phyloP scores from a whole-genome alignment of 2,797 vertebrate genomes.

The Liparis tanakae region DNA sequence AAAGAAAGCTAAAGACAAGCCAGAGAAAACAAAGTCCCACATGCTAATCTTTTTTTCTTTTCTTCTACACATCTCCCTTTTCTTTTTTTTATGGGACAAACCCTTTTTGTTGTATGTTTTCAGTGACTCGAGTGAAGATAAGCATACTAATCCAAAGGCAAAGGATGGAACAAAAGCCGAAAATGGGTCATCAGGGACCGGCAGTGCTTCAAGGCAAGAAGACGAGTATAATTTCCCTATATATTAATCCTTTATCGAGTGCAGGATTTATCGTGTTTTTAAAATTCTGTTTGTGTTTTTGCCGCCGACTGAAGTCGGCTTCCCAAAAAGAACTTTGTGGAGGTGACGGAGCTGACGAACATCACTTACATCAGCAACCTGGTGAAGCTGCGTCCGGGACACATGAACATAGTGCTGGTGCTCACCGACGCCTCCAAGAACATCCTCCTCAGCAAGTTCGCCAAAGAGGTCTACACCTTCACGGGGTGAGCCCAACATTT shows the following conservation, averaged over 20 bases:
- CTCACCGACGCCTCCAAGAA: constrained; percentile 93
- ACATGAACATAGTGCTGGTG: constrained; percentile 97
- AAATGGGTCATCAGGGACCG: constrained; percentile 78
- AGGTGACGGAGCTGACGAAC: constrained; percentile 96
- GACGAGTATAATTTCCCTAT: neutral
- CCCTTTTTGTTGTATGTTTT: constrained; percentile 31
- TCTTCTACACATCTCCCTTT: neutral
- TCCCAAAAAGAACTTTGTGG: constrained; percentile 95
- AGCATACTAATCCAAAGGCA: constrained; percentile 83
- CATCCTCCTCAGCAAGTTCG: constrained; percentile 94
- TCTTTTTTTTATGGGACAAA: neutral
- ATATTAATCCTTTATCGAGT: neutral
- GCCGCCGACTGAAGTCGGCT: constrained; percentile 75
- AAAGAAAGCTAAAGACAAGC: neutral
- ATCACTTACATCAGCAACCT: constrained; percentile 97
- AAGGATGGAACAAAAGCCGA: constrained; percentile 83
- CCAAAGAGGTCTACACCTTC: constrained; percentile 95
- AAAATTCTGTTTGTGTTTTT: constrained; percentile 2
- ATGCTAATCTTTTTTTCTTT: neutral
- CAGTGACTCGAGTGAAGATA: constrained; percentile 93
- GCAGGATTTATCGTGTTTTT: neutral
- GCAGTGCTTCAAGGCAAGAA: constrained; percentile 82
- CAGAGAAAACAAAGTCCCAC: neutral
- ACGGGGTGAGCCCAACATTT: constrained; percentile 85
- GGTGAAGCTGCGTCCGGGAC: constrained; percentile 93